phyloP scores from a whole-genome alignment of 2,888 invertebrate species.

The Byasa hedistus region DNA sequence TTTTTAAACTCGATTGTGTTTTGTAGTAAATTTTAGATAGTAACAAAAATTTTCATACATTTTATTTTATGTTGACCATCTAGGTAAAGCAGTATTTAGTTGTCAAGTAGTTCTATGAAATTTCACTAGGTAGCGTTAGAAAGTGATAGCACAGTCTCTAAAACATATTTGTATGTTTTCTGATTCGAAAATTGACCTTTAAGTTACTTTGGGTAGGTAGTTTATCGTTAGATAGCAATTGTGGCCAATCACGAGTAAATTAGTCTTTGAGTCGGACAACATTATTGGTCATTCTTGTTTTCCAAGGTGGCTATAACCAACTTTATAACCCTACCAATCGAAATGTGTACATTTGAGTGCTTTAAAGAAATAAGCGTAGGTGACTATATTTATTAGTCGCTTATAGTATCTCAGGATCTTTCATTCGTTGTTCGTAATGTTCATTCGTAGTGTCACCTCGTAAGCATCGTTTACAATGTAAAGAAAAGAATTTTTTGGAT shows the following conservation, averaged over 20 bases:
- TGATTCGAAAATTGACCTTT: slow-evolving; percentile 32
- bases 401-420: slow-evolving; percentile 51
- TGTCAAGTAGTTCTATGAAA: slow-evolving; percentile 27
- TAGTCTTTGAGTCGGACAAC: slow-evolving; percentile 37
- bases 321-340: slow-evolving; percentile 43
- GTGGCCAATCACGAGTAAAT: slow-evolving; percentile 42
- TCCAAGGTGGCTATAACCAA: slow-evolving; percentile 40
- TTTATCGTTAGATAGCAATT: slow-evolving; percentile 38
- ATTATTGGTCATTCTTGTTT: slow-evolving; percentile 44
- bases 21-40: not conserved
- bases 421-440: slow-evolving; percentile 56
- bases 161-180: slow-evolving; percentile 24
- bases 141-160: slow-evolving; percentile 22
- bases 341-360: slow-evolving; percentile 39
- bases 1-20: not conserved
- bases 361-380: slow-evolving; percentile 41
- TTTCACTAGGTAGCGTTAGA: slow-evolving; percentile 32
- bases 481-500: slow-evolving; percentile 39
- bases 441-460: slow-evolving; percentile 57
- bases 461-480: slow-evolving; percentile 51
- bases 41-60: not conserved
- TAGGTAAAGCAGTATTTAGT: slow-evolving; percentile 38
- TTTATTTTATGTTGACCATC: not conserved
- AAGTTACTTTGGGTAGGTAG: slow-evolving; percentile 28
- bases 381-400: slow-evolving; percentile 43